Conservation (phyloP, 35 echinoderm and acorn worm species). For the Patiria miniata region DNA sequence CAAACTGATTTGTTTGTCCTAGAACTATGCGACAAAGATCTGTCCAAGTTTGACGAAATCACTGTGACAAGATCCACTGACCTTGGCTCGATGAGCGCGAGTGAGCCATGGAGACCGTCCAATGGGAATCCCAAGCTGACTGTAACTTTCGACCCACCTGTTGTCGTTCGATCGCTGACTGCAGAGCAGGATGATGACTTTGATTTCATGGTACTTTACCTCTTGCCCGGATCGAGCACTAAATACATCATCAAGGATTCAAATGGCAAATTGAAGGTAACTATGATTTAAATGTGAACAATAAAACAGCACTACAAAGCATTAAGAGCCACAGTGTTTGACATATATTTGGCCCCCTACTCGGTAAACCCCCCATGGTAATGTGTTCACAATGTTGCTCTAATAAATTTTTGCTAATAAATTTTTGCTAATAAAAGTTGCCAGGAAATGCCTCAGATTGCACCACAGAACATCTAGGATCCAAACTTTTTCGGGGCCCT, state of each 20-base stretch:
- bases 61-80: neutral
- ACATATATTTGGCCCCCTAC: too few species aligned
- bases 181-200: neutral
- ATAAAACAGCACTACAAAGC: neutral
- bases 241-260: neutral
- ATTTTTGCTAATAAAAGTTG: too few species aligned
- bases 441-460: too few species aligned
- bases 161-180: neutral
- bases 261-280: neutral
- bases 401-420: too few species aligned
- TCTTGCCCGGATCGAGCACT: neutral
- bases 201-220: neutral
- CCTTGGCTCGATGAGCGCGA: neutral
- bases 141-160: neutral
- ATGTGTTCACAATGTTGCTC: too few species aligned
- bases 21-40: neutral
- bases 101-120: neutral
- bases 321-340: neutral
- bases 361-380: too few species aligned
- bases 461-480: too few species aligned
- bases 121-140: neutral
- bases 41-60: neutral
- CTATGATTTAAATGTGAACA: neutral
- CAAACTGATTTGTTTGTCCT: neutral
- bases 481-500: too few species aligned